A percentile compares a stretch with the other conserved stretches of the same genome.
phyloP scores from a whole-genome alignment of 2,888 invertebrate species.

The Lutraria lutraria region DNA sequence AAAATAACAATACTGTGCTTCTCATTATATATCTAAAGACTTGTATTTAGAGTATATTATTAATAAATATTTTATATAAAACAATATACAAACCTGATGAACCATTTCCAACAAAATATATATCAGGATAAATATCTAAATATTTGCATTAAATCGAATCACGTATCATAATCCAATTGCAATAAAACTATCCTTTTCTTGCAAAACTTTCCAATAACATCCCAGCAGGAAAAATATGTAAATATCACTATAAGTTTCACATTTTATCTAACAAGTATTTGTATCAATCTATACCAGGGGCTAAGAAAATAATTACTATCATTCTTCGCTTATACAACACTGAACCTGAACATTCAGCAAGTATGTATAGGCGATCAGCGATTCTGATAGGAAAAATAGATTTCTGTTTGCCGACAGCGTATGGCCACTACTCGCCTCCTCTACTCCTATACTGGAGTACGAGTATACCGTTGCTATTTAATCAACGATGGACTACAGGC shows the following conservation, averaged over 20 bases:
- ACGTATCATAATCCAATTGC: neutral
- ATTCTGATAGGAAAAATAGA: conserved; percentile 2
- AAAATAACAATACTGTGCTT: no score
- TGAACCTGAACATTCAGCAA: neutral
- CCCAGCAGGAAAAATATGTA: neutral
- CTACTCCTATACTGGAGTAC: no score
- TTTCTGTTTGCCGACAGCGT: neutral
- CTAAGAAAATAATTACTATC: conserved; percentile 21
- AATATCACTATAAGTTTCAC: conserved; percentile 18
- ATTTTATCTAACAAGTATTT: neutral
- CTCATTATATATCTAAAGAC: no score
- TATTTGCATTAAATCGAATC: neutral
- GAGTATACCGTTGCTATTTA: neutral
- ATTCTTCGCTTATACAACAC: conserved; percentile 6
- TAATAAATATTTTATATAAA: no score
- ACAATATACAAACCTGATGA: neutral
- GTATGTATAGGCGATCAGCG: conserved; percentile 6
- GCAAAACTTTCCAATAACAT: neutral
- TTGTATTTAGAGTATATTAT: no score
- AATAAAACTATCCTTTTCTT: neutral
- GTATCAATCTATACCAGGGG: neutral
- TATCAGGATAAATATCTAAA: neutral
- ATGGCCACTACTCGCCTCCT: neutral
- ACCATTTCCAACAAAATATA: neutral
- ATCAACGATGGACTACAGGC: neutral